Conservation (phyloP, 2,888 invertebrate species). For the Digitonthophagus gazella region DNA sequence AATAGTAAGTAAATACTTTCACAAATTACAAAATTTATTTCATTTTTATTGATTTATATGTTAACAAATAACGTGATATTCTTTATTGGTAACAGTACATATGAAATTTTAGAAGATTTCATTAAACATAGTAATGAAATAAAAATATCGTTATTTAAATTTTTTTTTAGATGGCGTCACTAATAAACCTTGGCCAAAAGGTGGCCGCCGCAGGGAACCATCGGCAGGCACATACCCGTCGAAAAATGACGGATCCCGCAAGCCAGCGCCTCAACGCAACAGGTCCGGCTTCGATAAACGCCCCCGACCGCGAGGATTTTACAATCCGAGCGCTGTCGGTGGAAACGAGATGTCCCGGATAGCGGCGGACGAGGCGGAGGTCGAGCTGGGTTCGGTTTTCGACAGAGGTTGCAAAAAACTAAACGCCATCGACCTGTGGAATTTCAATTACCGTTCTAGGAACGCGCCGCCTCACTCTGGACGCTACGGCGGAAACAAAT, state of each 20-base stretch:
- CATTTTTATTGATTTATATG: too few relatives aligned
- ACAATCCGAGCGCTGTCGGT: conserved; percentile 56
- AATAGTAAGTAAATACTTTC: too few relatives aligned
- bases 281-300: conserved; percentile 65
- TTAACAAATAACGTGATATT: too few relatives aligned
- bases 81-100: too few relatives aligned
- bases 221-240: conserved; percentile 55
- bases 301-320: conserved; percentile 68
- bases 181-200: conserved; percentile 63
- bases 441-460: conserved; percentile 69
- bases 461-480: conserved; percentile 38
- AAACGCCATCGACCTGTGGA: conserved; percentile 90
- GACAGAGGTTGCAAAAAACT: conserved; percentile 84
- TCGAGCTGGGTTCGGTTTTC: conserved; percentile 80
- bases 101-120: too few relatives aligned
- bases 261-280: conserved; percentile 66
- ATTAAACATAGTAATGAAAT: not conserved
- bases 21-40: too few relatives aligned
- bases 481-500: conserved; percentile 29
- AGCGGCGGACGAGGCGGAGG: conserved; percentile 52
- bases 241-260: conserved; percentile 64
- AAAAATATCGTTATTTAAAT: conserved; percentile 32
- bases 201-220: conserved; percentile 65
- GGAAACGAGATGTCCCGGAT: conserved; percentile 71
- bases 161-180: conserved; percentile 48